phyloP scores from a whole-genome alignment of 2,888 invertebrate species.

The Mantis religiosa region DNA sequence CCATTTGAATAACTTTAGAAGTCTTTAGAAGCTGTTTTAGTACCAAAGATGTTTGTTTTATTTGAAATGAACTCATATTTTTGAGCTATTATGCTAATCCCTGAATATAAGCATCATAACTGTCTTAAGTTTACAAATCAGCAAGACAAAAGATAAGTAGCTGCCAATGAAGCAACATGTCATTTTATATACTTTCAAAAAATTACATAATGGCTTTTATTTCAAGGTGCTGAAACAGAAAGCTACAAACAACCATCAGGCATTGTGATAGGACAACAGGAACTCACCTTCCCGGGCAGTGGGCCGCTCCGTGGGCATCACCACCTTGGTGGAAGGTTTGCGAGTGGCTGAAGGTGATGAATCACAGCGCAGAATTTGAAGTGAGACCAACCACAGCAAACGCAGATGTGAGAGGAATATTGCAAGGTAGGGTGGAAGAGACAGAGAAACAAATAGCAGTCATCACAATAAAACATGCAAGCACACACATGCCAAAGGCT shows the following conservation, averaged over 20 bases:
- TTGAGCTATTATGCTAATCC: no score
- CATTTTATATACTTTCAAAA: no score
- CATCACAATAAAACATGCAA: slow-evolving; percentile 7
- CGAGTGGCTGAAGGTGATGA: slow-evolving; percentile 30
- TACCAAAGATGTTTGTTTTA: no score
- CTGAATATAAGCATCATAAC: no score
- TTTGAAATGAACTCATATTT: no score
- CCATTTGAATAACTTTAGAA: no score
- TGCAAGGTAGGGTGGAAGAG: slow-evolving; percentile 1
- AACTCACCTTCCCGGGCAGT: slow-evolving; percentile 28
- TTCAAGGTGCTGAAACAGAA: not conserved
- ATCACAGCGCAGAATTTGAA: not conserved
- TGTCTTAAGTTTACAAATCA: no score
- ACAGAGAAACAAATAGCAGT: slow-evolving; percentile 8
- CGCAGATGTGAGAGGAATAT: slow-evolving; percentile 11
- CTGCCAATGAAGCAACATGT: no score
- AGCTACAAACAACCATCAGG: not conserved
- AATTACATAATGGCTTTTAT: not conserved
- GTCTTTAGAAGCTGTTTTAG: no score
- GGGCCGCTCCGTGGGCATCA: slow-evolving; percentile 28
- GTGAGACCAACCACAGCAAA: slow-evolving; percentile 21
- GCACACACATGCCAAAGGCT: not conserved
- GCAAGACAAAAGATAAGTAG: no score
- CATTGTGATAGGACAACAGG: not conserved
- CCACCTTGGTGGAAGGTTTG: slow-evolving; percentile 33